A percentile compares a stretch with the other conserved stretches of the same genome.
These are phyloP conservation scores for Tapirus terrestris DNA, from an alignment of 2,113 vertebrate genomes.

Conservation along the genomic window DNA sequence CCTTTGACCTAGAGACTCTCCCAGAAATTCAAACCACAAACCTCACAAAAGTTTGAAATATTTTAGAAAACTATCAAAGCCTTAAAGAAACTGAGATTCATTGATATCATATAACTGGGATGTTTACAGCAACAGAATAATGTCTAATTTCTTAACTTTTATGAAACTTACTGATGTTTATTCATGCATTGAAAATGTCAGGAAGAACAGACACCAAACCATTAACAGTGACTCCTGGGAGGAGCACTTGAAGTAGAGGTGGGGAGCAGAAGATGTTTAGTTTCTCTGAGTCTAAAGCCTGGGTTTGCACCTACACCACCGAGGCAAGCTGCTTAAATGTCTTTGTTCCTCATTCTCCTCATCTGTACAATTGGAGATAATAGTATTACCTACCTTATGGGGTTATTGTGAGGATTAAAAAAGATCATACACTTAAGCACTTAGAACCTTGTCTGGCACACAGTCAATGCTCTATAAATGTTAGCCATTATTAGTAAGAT, in stretches of 20 bases:
- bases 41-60: conserved; percentile 21
- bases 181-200: conserved; percentile 4
- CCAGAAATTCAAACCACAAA: conserved; percentile 13
- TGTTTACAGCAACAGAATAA: conserved; percentile 9
- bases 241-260: neutral
- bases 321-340: neutral
- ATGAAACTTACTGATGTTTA: neutral
- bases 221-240: neutral
- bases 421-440: neutral
- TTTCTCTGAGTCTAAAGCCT: neutral
- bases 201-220: neutral
- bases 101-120: conserved; percentile 11
- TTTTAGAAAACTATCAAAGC: conserved; percentile 50
- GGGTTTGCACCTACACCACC: neutral
- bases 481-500: conserved; percentile 3
- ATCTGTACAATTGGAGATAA: neutral
- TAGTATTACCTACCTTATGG: neutral
- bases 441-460: neutral
- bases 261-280: neutral
- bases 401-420: neutral
- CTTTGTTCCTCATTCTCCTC: neutral
- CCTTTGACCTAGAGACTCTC: conserved; percentile 6
- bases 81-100: conserved; percentile 18
- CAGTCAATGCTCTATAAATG: neutral
- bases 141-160: neutral